phyloP scores from a whole-genome alignment of 2,113 vertebrate species.

The Passer domesticus region DNA sequence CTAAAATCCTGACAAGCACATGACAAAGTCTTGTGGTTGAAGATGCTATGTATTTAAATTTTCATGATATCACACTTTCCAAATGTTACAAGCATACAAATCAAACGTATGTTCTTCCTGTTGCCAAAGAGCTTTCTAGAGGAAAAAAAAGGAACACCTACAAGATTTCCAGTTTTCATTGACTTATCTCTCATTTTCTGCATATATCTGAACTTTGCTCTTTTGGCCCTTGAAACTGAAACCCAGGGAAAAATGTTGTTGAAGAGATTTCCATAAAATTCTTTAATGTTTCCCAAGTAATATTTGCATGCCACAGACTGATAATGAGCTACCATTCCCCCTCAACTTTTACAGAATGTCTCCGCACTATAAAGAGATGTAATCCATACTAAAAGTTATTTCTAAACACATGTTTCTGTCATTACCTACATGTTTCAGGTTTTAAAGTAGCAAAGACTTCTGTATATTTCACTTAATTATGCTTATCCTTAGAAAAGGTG shows the following conservation, averaged over 20 bases:
- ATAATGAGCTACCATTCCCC: not conserved
- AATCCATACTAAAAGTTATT: not conserved
- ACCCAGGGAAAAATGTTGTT: not conserved
- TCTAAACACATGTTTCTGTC: not conserved
- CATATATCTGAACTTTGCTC: not conserved
- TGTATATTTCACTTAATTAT: not conserved
- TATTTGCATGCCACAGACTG: not conserved
- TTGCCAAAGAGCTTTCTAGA: conserved; percentile 23
- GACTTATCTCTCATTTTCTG: not conserved
- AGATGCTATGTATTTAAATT: conserved; percentile 55
- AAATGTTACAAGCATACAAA: conserved; percentile 55
- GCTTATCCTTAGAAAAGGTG: not conserved
- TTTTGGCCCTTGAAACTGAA: not conserved
- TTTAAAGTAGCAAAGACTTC: not conserved
- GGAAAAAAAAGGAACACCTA: not conserved
- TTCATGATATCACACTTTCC: conserved; percentile 52
- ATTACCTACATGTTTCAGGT: not conserved
- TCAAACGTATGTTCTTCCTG: conserved; percentile 2
- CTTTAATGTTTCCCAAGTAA: not conserved
- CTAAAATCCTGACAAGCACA: conserved; percentile 51
- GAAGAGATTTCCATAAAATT: not conserved
- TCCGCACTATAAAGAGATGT: not conserved
- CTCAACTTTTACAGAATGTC: not conserved
- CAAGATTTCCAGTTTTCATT: not conserved
- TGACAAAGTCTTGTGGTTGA: conserved; percentile 43